Conservation (phyloP, 2,888 invertebrate genomes). For the Parnassius mnemosyne region DNA sequence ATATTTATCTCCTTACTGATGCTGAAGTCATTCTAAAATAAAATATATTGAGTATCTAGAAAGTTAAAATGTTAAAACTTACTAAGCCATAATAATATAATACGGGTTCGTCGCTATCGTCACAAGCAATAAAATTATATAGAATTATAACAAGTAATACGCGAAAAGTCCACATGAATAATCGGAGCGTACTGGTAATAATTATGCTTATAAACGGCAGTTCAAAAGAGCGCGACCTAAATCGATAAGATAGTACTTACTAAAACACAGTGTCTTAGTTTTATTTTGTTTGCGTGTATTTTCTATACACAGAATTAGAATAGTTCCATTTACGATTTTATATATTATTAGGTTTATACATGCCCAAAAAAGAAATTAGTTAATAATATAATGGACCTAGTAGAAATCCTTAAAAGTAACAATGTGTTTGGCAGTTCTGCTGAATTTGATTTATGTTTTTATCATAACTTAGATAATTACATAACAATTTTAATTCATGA, state of each 20-base stretch:
- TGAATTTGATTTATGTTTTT: no score
- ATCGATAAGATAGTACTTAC: conserved; percentile 58
- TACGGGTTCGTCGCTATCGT: conserved; percentile 50
- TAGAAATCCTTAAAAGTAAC: no score
- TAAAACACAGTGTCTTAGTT: neutral
- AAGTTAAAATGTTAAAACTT: conserved; percentile 39
- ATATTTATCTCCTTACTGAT: neutral
- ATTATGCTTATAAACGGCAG: conserved; percentile 9
- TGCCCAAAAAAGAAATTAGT: no score
- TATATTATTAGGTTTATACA: no score
- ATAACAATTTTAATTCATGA: no score
- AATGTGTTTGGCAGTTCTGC: no score
- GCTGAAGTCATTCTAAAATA: neutral
- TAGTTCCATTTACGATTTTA: no score
- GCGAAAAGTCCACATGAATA: conserved; percentile 46
- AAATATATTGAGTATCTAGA: neutral
- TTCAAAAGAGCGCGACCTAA: conserved; percentile 47
- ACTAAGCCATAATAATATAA: conserved; percentile 71
- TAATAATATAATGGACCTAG: no score
- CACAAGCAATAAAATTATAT: conserved; percentile 32
- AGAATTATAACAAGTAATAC: conserved; percentile 41
- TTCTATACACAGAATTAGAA: no score
- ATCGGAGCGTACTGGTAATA: conserved; percentile 5
- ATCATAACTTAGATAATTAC: no score
- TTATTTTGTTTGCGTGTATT: no score